Percentiles rank a stretch among this genome's conserved stretches.
Conservation (phyloP, 2,888 invertebrate genomes). For the Pollenia griseotomentosa region DNA sequence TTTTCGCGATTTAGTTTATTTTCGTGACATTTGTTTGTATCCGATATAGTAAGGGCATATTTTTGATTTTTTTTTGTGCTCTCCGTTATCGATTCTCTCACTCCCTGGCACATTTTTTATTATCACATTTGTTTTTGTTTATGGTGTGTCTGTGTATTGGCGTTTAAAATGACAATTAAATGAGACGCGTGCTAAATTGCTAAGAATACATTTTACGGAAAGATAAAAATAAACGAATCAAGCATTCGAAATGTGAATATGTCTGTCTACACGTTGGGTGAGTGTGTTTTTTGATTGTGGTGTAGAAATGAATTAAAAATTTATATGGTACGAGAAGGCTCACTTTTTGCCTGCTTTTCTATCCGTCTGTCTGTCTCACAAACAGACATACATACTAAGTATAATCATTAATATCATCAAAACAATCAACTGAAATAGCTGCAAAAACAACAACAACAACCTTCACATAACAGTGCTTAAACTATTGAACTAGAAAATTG, state of each 20-base stretch:
- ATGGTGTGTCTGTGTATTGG: slow-evolving; percentile 32
- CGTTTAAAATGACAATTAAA: slow-evolving; percentile 69
- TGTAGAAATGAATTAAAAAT: slow-evolving; percentile 51
- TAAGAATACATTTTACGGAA: slow-evolving; percentile 71
- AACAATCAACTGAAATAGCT: slow-evolving; percentile 31
- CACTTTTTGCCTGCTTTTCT: slow-evolving; percentile 18
- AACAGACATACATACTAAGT: slow-evolving; percentile 24
- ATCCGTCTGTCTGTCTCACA: slow-evolving; percentile 4
- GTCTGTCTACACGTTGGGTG: neutral
- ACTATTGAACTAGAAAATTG: slow-evolving; percentile 73
- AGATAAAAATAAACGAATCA: slow-evolving; percentile 68
- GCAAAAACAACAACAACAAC: slow-evolving; percentile 41
- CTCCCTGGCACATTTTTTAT: slow-evolving; percentile 13
- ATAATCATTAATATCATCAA: slow-evolving; percentile 36
- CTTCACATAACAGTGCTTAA: slow-evolving; percentile 55
- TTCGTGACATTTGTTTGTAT: slow-evolving; percentile 22
- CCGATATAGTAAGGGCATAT: slow-evolving; percentile 1
- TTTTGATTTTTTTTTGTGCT: neutral
- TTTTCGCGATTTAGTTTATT: slow-evolving; percentile 47
- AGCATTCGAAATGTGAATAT: slow-evolving; percentile 18
- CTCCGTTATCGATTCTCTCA: slow-evolving; percentile 15
- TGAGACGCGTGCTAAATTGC: slow-evolving; percentile 73
- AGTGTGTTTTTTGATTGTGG: slow-evolving; percentile 25
- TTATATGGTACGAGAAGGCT: slow-evolving; percentile 52
- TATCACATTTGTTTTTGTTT: slow-evolving; percentile 55